Base-by-base conservation (phyloP, 2,888 invertebrate genomes). In the Hirtodrosophila histrioides region DNA sequence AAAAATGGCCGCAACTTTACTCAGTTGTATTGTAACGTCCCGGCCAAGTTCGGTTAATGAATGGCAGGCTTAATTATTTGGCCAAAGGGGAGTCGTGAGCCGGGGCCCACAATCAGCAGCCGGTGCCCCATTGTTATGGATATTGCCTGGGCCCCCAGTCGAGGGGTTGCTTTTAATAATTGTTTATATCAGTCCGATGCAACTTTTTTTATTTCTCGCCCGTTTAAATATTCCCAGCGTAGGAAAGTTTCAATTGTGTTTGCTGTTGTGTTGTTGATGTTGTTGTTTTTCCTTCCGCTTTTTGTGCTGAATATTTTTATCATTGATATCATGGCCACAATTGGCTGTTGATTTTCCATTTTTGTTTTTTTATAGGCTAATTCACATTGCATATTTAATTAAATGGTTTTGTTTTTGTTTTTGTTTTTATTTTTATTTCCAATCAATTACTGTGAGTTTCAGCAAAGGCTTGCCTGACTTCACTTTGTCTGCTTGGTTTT, bases 121-220 rank as follows among this genome's bases (percentile, higher is more conserved):
- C 72, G 54, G 40, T 57, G 57, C 60, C 44, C 74, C 67, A 67
- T 75, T 75, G 74, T 72, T 77, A 66, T 77, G 76, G 45, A 63
- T 76, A 75, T 74, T 76, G 60, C 49, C 53, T 37, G 56, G 40
- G 50, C 27, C 29, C 44, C 17, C 37, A 11, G 46, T 29, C 9
- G 6, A 17, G 53, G 75, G 83, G 81, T 67, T 77, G 78, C 78
- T 81, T 87, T 81, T 87, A 87, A 84, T 82, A 77, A 82, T 84
- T 82, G 81, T 85, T 82, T 71, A 81, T 76, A 80, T 78, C 81
- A 71, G 76, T 71, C 67, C 33, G 43, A 54, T 65, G 69, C 75
- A 71, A 62, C 40, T 61, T 76, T 69, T 54, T 53, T 40, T 23
- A 11, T n/a, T 36, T 10, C 39, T 48, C 46, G 31, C 24, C 50